A percentile compares a stretch with the other conserved stretches of the same genome.
Conservation (phyloP, 2,797 vertebrate species). For the Spatula versicolor region DNA sequence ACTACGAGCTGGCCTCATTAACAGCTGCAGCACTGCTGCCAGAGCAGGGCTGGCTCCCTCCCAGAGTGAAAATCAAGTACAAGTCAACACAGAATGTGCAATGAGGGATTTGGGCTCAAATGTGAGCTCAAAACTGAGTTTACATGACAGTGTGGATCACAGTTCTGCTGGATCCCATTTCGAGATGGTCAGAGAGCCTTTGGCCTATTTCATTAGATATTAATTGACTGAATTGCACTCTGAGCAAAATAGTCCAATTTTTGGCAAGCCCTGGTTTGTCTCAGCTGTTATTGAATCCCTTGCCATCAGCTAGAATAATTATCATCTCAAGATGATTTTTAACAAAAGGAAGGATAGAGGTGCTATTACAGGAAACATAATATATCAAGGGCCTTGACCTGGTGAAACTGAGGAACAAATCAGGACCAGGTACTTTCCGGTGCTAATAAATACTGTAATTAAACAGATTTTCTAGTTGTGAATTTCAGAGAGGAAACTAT, state of each 20-base stretch:
- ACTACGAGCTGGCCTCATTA: neutral
- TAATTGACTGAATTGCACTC: neutral
- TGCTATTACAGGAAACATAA: constrained; percentile 32
- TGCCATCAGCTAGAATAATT: constrained; percentile 44
- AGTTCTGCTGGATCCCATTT: neutral
- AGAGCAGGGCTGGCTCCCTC: neutral
- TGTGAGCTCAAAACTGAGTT: neutral
- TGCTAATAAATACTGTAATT: constrained; percentile 42
- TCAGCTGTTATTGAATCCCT: constrained; percentile 40
- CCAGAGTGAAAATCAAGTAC: neutral
- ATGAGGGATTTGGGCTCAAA: neutral
- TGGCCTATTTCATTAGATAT: neutral
- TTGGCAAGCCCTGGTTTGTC: constrained; percentile 21
- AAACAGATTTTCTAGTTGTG: neutral
- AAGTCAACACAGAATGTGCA: neutral
- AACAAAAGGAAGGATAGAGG: constrained; percentile 31
- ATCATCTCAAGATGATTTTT: constrained; percentile 47
- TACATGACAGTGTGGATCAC: neutral
- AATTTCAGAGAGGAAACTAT: neutral
- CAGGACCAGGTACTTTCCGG: constrained; percentile 1
- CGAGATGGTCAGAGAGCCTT: neutral
- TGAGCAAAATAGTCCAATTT: neutral
- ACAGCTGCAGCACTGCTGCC: neutral
- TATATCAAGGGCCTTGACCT: constrained; percentile 4
- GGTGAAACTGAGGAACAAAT: constrained; percentile 37